Base-by-base conservation (phyloP, 2,888 invertebrate genomes). In the Morpho deidamia region DNA sequence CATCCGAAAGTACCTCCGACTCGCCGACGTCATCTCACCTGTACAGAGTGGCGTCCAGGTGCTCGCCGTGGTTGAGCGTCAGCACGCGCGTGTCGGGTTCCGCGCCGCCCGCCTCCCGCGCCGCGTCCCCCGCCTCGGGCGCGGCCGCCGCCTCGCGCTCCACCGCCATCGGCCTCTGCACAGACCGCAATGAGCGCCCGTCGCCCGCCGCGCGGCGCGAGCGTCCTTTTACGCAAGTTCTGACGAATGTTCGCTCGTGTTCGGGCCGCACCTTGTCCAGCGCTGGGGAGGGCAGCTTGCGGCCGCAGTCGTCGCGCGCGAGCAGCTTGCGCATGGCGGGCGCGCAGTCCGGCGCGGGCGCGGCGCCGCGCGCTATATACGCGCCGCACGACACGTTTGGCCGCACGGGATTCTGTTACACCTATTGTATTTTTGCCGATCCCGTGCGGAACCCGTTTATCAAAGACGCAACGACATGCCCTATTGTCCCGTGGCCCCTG, bases 31-130 rank as follows among this genome's bases (percentile, higher is more conserved):
- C 23, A 5, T 37, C 34, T 33, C 65, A 85, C 88, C 86, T 71
- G 70, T 83, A 96, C 35, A 96, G 84, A 58, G 93, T 93, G 55
- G 94, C 93, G 83, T 96, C 95, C 65, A 93, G 93, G 77, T 95
- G 93, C 74, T 94, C 93, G 64, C 93, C 93, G 78, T 95, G 93
- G 72, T 94, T 92, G 54, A 96, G 90, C 63, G 94, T 93, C 71
- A 96, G 78, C 63, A 94, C 90, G 66, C 93, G 89, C 59, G 92
- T 83, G 68, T 91, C 91, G 11, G 69, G 65, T 63, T 62, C 65
- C 47, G 61, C 51, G 54, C 44, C 62, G 37, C 57, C 63, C 49
- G 61, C 59, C 50, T 35, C 57, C 34, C 56, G 11, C 58, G 59
- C 64, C 23, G 23, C 23, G 23, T 23, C 23, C 23, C 4, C 23